A percentile compares a stretch with the other conserved stretches of the same genome.
These are phyloP conservation scores for Noctuana brunneofusca DNA, from an alignment of 2,888 invertebrate species.

Conservation along the genomic window DNA sequence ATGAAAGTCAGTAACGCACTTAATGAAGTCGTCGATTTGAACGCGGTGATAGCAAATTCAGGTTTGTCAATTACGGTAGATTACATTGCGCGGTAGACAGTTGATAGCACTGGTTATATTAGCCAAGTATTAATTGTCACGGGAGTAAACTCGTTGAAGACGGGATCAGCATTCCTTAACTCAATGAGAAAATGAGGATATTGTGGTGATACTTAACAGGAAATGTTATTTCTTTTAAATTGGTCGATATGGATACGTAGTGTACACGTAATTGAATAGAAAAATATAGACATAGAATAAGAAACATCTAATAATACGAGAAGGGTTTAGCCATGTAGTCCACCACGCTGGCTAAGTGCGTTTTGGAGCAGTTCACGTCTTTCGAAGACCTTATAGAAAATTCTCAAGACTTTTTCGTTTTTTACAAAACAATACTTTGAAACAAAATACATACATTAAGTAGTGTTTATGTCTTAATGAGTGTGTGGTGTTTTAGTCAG, in stretches of 20 bases:
- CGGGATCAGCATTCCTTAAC: conserved; percentile 11
- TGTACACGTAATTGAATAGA: too few species aligned
- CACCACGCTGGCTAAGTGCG: too few species aligned
- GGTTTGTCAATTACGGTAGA: conserved; percentile 23
- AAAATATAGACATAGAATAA: too few species aligned
- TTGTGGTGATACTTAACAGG: conserved; percentile 18
- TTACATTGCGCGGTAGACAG: conserved; percentile 24
- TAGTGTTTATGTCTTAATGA: conserved; percentile 1
- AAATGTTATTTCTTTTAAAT: neutral
- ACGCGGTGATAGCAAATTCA: conserved; percentile 18
- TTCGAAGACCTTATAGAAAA: neutral
- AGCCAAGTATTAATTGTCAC: conserved; percentile 26
- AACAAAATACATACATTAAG: too few species aligned
- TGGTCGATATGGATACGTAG: conserved; percentile 3
- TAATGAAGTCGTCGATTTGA: conserved; percentile 14
- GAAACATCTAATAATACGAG: too few species aligned
- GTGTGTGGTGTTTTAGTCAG: conserved; percentile 1
- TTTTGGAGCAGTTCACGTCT: too few species aligned
- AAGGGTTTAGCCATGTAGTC: too few species aligned
- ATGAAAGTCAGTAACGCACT: conserved; percentile 7
- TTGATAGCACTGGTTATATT: conserved; percentile 30
- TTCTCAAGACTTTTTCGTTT: too few species aligned
- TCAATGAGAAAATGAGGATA: conserved; percentile 14
- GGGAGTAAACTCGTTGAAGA: conserved; percentile 3
- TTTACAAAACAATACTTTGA: too few species aligned